Base-by-base conservation (phyloP, 2,113 vertebrate species). In the Rhynchopsitta pachyrhyncha region DNA sequence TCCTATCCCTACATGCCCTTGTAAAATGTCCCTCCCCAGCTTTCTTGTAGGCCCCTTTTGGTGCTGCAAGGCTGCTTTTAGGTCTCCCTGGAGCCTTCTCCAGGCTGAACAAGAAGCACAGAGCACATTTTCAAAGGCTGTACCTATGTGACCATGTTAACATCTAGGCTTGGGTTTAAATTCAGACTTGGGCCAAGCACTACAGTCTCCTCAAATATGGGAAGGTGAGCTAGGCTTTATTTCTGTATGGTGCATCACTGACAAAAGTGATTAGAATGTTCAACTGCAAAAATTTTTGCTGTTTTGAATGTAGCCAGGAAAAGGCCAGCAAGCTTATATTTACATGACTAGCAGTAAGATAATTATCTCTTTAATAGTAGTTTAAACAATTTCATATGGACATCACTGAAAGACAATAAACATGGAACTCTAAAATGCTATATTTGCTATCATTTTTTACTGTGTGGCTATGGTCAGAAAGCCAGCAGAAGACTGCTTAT, bases 191-290 rank as follows among this genome's bases (percentile, higher is more conserved):
- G 44, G 35, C 28, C 62, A 46, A 66, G 47, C 14, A 31, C 23
- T 42, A 4, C 24, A 17, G 18, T 14, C 28, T 37, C 29, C 29
- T 39, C 11, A 47, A 28, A 28, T 2, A n/a, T 0, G 0, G 37
- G 18, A 23, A 47, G 18, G 17, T 14, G 49, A 76, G 15, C 29
- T 39, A 28, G 57, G 24, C 47, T 96, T 17, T 75, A 7, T 76
- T 94, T 90, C 47, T 85, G 39, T 14, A 9, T 39, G 29, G 9
- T 27, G 11, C 29, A n/a, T 59, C 42, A 25, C 22, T 20, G n/a
- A 42, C 37, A 64, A 77, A 73, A 69, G 13, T 15, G 27, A 5
- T 82, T 46, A 25, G 19, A 33, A 85, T 52, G 18, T 31, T 82
- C 31, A 49, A 17, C 5, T 60, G 13, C 13, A 68, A 52, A 29